Conservation (phyloP, 2,888 invertebrate species). For the Watsonalla binaria region DNA sequence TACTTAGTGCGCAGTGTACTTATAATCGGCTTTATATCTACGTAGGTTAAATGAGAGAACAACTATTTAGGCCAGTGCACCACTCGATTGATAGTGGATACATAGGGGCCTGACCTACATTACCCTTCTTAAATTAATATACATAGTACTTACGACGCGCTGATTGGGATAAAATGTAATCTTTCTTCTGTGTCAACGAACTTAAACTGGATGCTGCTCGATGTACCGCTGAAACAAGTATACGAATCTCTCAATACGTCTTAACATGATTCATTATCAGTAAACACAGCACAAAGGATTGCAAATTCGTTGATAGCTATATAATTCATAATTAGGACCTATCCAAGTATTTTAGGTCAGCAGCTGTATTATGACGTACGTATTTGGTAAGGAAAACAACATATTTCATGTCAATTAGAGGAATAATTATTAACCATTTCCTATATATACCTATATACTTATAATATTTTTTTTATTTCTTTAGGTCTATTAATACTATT, state of each 20-base stretch:
- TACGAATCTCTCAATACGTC: background rate
- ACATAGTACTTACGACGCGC: constrained; percentile 50
- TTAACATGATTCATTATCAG: background rate
- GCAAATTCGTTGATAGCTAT: background rate
- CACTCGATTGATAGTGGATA: background rate
- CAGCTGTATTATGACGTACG: too few species aligned
- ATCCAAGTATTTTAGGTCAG: too few species aligned
- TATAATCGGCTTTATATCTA: background rate
- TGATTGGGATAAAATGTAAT: constrained; percentile 36
- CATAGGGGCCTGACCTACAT: constrained; percentile 1
- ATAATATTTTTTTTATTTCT: too few species aligned
- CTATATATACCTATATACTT: too few species aligned
- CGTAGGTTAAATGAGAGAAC: background rate
- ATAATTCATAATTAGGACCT: background rate
- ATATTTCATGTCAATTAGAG: too few species aligned
- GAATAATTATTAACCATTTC: too few species aligned
- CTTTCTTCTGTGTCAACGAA: constrained; percentile 51
- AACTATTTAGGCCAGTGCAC: constrained; percentile 1
- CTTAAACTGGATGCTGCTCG: constrained; percentile 59
- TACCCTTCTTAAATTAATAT: constrained; percentile 2
- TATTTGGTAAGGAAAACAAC: too few species aligned
- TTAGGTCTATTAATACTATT: too few species aligned
- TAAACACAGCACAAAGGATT: background rate
- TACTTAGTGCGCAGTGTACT: background rate
- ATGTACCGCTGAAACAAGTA: constrained; percentile 51